Evolutionary conservation across 2,888 invertebrate species (phyloP).

Genomic region (Drosophila bunnanda): DNA sequence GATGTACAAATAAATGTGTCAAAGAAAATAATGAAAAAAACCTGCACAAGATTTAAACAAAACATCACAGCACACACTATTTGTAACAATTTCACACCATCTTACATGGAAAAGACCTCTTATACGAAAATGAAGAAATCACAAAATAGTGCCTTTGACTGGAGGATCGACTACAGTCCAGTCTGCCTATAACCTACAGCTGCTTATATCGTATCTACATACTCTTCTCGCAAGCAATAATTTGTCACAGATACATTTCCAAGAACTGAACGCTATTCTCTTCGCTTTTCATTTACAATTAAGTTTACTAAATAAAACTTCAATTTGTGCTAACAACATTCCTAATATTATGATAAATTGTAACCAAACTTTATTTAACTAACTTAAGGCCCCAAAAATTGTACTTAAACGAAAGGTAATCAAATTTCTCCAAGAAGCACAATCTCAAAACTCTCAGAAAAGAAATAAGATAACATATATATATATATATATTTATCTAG

Average conservation of each 20-base stretch:
- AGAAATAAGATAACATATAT: conserved; percentile 34
- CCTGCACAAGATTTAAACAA: neutral
- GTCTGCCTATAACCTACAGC: conserved; percentile 45
- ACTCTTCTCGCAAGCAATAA: conserved; percentile 29
- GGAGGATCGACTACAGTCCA: conserved; percentile 47
- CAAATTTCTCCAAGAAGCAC: conserved; percentile 75
- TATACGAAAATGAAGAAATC: conserved; percentile 32
- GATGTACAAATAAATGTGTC: conserved; percentile 28
- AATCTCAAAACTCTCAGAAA: conserved; percentile 46
- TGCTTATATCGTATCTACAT: conserved; percentile 23
- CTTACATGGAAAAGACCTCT: conserved; percentile 15
- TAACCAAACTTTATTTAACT: conserved; percentile 27
- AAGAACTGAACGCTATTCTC: conserved; percentile 14
- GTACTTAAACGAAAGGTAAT: conserved; percentile 68
- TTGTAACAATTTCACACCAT: conserved; percentile 28
- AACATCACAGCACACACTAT: neutral
- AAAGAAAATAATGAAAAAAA: conserved; percentile 3
- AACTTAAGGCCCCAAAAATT: conserved; percentile 41
- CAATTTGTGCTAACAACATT: conserved; percentile 38
- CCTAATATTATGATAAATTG: conserved; percentile 28
- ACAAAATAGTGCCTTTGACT: conserved; percentile 80
- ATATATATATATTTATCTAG: conserved; percentile 49
- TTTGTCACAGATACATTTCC: conserved; percentile 11
- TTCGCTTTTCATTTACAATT: conserved; percentile 10
- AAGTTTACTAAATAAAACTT: conserved; percentile 6